A percentile compares a stretch with the other conserved stretches of the same genome.
Conservation (phyloP, 2,797 vertebrate species). For the Mallotus villosus region DNA sequence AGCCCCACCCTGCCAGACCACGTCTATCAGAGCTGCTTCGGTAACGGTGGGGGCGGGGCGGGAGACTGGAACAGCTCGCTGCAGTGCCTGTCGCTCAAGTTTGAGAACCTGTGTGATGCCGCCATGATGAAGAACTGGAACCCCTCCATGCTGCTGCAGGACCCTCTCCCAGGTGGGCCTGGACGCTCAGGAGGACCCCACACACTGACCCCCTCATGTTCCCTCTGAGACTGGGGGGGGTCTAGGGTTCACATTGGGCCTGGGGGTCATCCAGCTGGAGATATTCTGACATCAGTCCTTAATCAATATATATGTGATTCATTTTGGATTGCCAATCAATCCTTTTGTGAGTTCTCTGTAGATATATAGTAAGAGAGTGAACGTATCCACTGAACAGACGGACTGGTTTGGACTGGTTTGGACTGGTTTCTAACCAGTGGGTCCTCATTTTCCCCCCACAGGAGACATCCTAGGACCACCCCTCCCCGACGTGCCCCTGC, state of each 20-base stretch:
- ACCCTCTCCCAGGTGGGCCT: constrained; percentile 85
- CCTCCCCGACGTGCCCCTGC: constrained; percentile 82
- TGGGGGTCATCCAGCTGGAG: too few species aligned
- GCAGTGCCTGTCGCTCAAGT: constrained; percentile 85
- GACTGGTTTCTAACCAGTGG: background rate
- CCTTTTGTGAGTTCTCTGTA: too few species aligned
- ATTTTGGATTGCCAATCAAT: too few species aligned
- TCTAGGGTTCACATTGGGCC: too few species aligned
- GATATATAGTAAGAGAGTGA: too few species aligned
- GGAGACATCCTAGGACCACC: constrained; percentile 87
- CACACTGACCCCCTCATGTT: too few species aligned
- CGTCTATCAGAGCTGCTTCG: constrained; percentile 94
- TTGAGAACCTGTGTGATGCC: constrained; percentile 96
- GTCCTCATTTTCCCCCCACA: constrained; percentile 48
- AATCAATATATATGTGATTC: too few species aligned
- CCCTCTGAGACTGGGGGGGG: too few species aligned
- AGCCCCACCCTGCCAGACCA: constrained; percentile 92
- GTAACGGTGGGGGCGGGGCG: constrained; percentile 79
- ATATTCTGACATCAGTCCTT: too few species aligned
- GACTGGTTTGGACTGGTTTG: too few species aligned
- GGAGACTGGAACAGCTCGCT: constrained; percentile 94
- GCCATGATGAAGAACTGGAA: constrained; percentile 98
- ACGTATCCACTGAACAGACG: too few species aligned
- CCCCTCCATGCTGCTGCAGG: constrained; percentile 89
- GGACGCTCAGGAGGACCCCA: too few species aligned